These are phyloP conservation scores for Microcebus tavaratra DNA, from an alignment of 2,113 vertebrate species.

Conservation along the genomic window DNA sequence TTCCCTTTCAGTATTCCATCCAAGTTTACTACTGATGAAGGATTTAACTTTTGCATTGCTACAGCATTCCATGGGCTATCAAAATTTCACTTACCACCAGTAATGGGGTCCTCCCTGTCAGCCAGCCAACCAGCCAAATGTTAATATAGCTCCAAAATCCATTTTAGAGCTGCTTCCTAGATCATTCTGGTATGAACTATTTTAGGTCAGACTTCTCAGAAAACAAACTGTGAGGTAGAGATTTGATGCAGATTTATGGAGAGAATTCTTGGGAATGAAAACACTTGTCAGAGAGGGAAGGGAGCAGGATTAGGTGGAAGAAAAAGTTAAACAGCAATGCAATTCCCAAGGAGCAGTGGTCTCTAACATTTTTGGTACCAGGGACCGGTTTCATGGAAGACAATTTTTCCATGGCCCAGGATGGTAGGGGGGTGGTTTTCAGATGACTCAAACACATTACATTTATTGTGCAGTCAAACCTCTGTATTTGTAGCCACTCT, in stretches of 20 bases:
- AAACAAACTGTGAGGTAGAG: neutral
- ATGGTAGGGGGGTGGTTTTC: too few species aligned
- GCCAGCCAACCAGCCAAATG: neutral
- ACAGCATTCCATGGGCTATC: neutral
- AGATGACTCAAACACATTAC: too few species aligned
- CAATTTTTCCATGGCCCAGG: too few species aligned
- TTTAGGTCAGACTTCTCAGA: slow-evolving; percentile 5
- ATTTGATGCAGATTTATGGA: neutral
- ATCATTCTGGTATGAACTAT: neutral
- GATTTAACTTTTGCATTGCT: neutral
- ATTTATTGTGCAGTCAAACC: too few species aligned
- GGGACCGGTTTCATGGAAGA: too few species aligned
- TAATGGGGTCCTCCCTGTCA: neutral
- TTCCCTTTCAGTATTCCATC: neutral
- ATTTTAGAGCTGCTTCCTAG: neutral
- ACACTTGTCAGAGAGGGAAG: neutral
- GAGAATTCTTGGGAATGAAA: neutral
- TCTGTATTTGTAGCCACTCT: too few species aligned
- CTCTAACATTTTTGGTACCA: too few species aligned
- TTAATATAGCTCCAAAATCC: neutral
- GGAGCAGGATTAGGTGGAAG: neutral
- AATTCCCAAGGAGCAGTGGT: neutral
- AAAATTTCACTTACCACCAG: neutral
- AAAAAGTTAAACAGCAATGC: neutral
- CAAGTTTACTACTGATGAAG: neutral